These are phyloP conservation scores for Parasteatoda lunata DNA, from an alignment of 2,888 invertebrate genomes.

Conservation along the genomic window DNA sequence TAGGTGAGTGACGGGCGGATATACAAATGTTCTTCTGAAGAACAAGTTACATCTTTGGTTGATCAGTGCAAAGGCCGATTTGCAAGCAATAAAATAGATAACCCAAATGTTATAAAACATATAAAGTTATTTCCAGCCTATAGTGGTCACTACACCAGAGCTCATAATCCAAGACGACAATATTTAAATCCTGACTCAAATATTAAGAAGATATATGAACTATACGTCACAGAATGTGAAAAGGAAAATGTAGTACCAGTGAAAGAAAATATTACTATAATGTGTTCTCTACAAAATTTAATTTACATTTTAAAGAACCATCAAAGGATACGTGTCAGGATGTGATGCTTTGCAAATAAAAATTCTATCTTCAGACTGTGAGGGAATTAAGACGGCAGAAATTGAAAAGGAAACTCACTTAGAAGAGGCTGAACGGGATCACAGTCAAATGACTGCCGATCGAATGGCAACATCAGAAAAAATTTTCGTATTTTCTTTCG, in stretches of 20 bases:
- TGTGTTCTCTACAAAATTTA: conserved; percentile 7
- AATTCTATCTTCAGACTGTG: neutral
- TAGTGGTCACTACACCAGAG: conserved; percentile 10
- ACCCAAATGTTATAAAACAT: neutral
- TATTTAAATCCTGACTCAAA: conserved; percentile 11
- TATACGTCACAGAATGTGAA: conserved; percentile 2
- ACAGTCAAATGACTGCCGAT: conserved; percentile 5
- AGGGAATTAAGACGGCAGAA: conserved; percentile 9
- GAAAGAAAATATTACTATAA: conserved; percentile 6
- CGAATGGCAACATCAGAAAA: conserved; percentile 7
- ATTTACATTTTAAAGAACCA: conserved; percentile 12
- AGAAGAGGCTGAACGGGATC: conserved; percentile 1
- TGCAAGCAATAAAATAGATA: neutral
- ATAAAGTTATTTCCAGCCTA: neutral
- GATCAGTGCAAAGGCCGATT: neutral
- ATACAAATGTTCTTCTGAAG: neutral
- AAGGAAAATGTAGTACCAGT: neutral
- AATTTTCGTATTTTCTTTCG: conserved; percentile 18
- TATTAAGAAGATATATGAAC: conserved; percentile 17
- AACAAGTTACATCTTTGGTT: conserved; percentile 1
- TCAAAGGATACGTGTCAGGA: conserved; percentile 11
- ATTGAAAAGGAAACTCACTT: conserved; percentile 8
- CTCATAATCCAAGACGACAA: conserved; percentile 1
- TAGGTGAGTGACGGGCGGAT: neutral
- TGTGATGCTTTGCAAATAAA: neutral